These are phyloP conservation scores for Damaliscus lunatus DNA, from an alignment of 2,113 vertebrate species.

Conservation along the genomic window DNA sequence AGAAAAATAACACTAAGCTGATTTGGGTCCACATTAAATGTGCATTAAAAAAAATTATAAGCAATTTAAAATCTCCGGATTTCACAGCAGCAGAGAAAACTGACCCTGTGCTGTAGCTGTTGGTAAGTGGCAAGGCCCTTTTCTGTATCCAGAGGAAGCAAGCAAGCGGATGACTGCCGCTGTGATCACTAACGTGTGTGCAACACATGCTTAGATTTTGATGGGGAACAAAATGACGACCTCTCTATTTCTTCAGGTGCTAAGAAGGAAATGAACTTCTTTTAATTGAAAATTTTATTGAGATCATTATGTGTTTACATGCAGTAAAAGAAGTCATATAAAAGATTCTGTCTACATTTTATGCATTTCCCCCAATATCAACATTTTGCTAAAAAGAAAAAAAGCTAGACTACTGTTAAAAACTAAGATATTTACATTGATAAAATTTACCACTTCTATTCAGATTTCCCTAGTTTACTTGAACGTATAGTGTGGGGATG, in stretches of 20 bases:
- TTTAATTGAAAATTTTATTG: neutral
- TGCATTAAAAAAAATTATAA: neutral
- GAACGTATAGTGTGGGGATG: neutral
- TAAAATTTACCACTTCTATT: neutral
- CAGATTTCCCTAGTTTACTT: neutral
- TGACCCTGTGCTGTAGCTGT: accelerated
- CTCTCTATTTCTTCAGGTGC: neutral
- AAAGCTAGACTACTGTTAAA: neutral
- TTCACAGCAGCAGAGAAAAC: neutral
- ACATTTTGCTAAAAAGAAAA: neutral
- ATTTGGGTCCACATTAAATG: neutral
- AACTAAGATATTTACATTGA: neutral
- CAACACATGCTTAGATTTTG: accelerated
- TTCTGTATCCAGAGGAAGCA: neutral
- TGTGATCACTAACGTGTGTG: accelerated
- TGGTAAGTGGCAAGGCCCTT: neutral
- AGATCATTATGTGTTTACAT: neutral
- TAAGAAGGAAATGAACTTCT: neutral
- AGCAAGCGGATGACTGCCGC: accelerated
- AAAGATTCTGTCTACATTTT: neutral
- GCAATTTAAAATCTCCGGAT: neutral
- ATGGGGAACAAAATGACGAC: neutral
- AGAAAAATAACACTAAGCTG: neutral
- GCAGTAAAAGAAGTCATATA: neutral
- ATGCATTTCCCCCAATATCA: neutral